phyloP scores from a whole-genome alignment of 2,888 invertebrate genomes.

The Hybos culiciformis region DNA sequence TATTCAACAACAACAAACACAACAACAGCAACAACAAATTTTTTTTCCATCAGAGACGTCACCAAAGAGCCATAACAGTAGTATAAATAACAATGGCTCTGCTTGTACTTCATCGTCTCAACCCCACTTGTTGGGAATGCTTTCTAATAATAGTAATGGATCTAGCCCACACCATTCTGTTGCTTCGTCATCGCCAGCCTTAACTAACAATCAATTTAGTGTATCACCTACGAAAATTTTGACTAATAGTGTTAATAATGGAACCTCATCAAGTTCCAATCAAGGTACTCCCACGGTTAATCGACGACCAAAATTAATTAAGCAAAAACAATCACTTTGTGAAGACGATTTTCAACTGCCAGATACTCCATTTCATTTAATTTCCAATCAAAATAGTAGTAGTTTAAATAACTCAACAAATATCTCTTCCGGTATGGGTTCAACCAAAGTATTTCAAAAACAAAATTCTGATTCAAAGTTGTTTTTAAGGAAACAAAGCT shows the following conservation, averaged over 20 bases:
- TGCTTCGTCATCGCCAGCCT: too few species aligned
- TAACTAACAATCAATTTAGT: not conserved
- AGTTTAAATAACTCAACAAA: slow-evolving; percentile 19
- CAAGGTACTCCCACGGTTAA: slow-evolving; percentile 12
- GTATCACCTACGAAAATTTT: not conserved
- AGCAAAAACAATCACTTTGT: slow-evolving; percentile 74
- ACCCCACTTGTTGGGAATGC: slow-evolving; percentile 15
- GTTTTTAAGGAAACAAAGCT: slow-evolving; percentile 54
- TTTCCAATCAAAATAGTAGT: slow-evolving; percentile 25
- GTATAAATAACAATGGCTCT: not conserved
- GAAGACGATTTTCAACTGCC: slow-evolving; percentile 43
- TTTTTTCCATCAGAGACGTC: slow-evolving; percentile 12
- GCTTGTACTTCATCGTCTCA: slow-evolving; percentile 20
- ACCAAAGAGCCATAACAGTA: slow-evolving; percentile 7
- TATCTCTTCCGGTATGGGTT: slow-evolving; percentile 1
- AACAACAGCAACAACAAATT: slow-evolving; percentile 19
- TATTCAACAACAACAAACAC: slow-evolving; percentile 12
- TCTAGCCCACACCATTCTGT: slow-evolving; percentile 5
- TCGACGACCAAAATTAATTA: slow-evolving; percentile 55
- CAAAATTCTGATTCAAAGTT: slow-evolving; percentile 27
- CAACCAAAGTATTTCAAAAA: slow-evolving; percentile 5
- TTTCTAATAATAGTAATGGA: slow-evolving; percentile 9
- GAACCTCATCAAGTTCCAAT: not conserved
- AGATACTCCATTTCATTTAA: slow-evolving; percentile 25
- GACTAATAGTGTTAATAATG: not conserved